Base-by-base conservation (phyloP, 2,888 invertebrate genomes). In the Gymnoscelis rufifasciata region DNA sequence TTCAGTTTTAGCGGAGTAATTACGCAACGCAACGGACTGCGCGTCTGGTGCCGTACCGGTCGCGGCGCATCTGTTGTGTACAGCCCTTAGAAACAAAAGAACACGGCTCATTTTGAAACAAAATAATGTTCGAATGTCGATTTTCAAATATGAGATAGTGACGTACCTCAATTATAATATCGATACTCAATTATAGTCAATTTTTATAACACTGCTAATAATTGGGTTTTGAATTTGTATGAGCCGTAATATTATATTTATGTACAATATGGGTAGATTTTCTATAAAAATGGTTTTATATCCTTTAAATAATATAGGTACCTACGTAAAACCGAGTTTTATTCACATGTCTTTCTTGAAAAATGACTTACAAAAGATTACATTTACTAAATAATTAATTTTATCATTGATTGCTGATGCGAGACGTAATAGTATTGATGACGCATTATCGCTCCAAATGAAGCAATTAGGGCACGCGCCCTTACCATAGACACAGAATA, bases 401-500 rank as follows among this genome's bases (percentile, higher is more conserved):
- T 42, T 38, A 26, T 43, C 41, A 40, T 47, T 36, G 39, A 8
- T 37, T 45, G 58, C 59, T 59, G 55, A 62, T 70, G 74, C 75
- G 66, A 68, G 76, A 79, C 78, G 63, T 53, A 65, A 66, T 64
- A 63, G 61, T 61, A 64, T 60, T 64, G 66, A 71, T 64, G 63
- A 74, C 71, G 65, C 70, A 76, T 80, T 80, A 79, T 75, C 63
- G 70, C 59, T 65, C 71, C 79, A 83, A 88, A 88, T 87, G 83
- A 88, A 88, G 87, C 81, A 84, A 87, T 87, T 87, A 86, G 62
- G 62, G 73, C 83, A 83, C 84, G 83, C 83, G 81, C 76, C 83
- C 76, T 72, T 76, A 72, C 56, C 69, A 67, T 63, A 57, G 55
- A 59, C 57, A 54, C 7, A 31, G 31, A 31, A 31, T 31, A 31